Conservation (phyloP, 1,140 invertebrate species). For the Pygmarrhopalites habei region DNA sequence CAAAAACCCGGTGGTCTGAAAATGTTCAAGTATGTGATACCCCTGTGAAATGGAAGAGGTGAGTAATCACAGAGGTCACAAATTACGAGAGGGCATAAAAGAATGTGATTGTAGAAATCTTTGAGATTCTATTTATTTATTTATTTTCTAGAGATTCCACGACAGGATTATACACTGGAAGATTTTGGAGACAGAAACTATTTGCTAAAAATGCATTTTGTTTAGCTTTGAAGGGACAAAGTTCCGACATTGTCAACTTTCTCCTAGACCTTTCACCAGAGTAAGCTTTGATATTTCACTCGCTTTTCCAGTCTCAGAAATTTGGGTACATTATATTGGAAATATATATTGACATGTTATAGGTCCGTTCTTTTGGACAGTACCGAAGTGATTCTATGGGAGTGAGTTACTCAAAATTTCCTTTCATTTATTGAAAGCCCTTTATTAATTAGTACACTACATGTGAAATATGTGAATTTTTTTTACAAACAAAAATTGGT, state of each 20-base stretch:
- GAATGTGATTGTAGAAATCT: not conserved
- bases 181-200: not conserved
- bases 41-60: constrained; percentile 22
- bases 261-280: constrained; percentile 41
- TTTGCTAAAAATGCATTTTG: not conserved
- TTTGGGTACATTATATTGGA: not conserved
- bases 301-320: not conserved
- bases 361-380: constrained; percentile 69
- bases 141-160: not conserved
- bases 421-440: no score
- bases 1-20: constrained; percentile 69
- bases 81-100: not conserved
- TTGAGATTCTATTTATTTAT: no score
- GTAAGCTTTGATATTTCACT: no score
- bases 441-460: no score
- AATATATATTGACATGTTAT: constrained; percentile 43
- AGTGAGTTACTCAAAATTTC: no score
- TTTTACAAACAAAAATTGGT: no score
- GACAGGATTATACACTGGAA: not conserved
- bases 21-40: constrained; percentile 60
- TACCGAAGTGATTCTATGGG: constrained; percentile 74
- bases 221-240: not conserved
- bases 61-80: not conserved
- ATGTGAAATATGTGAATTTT: no score
- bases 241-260: not conserved